Base-by-base conservation (phyloP, 2,797 vertebrate species). In the Fringilla coelebs region DNA sequence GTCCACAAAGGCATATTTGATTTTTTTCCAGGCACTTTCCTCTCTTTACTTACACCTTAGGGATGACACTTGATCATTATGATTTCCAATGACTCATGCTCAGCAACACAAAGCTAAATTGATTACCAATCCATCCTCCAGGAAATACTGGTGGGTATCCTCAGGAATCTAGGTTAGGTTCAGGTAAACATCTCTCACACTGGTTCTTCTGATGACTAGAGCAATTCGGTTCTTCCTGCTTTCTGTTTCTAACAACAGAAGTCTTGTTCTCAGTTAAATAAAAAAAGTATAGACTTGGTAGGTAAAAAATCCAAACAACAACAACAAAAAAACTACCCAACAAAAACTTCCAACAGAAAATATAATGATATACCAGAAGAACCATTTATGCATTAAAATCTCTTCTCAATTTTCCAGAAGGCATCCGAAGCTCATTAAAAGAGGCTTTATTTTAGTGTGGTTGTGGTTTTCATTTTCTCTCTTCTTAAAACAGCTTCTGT, bases 91-190 rank as follows among this genome's bases (percentile, higher is more conserved):
- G 95, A 92, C 48, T 95, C 92, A 92, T 70, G 36, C 36, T 88
- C 73, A 71, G 60, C 46, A 92, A 73, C 92, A 95, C 76, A 88
- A 88, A 89, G 58, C 63, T 88, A 96, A 95, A 88, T 49, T 85
- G 91, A 94, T 96, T 76, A 94, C 88, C 48, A 82, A 80, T 82
- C 49, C 58, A 75, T 95, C 48, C 43, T 86, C 67, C 93, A 95
- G 94, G 94, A 96, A 97, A 96, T 97, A 91, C 93, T 93, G 83
- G 94, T 95, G 95, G 96, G 95, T 96, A 88, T 94, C 85, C 89
- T 96, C 91, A 94, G 96, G 96, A 97, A 96, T 96, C 93, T 84
- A 91, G 55, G 92, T 88, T 95, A 94, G 83, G 32, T 93, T 96
- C 92, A 95, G 94, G 96, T 97, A 96, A 96, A 96, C 91, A 94